Evolutionary conservation across 2,888 invertebrate species (phyloP).

Genomic region (Rhingia rostrata): DNA sequence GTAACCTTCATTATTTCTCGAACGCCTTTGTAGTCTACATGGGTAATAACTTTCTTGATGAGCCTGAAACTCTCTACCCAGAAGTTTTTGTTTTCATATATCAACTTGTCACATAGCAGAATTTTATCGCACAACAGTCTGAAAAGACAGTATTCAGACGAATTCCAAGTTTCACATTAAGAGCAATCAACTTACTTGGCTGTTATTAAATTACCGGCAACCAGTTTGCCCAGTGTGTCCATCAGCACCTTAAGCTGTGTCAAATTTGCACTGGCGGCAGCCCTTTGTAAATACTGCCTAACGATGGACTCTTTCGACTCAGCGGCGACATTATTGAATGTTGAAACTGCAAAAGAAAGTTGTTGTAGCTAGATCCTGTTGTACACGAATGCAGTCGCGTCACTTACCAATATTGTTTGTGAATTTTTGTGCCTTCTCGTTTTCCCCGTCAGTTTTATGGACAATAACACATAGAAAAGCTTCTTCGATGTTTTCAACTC

Average conservation of each 20-base stretch:
- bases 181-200: conserved; percentile 85
- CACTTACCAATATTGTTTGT: conserved; percentile 86
- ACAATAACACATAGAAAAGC: conserved; percentile 95
- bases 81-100: conserved; percentile 91
- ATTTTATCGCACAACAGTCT: conserved; percentile 94
- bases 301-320: conserved; percentile 91
- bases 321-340: conserved; percentile 87
- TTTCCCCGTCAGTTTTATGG: conserved; percentile 88
- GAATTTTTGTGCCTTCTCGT: conserved; percentile 87
- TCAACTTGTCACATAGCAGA: conserved; percentile 91
- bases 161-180: not conserved
- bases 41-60: conserved; percentile 92
- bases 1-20: conserved; percentile 94
- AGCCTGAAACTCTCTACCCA: conserved; percentile 95
- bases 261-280: conserved; percentile 89
- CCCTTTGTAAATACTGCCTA: conserved; percentile 89
- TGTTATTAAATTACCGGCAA: conserved; percentile 88
- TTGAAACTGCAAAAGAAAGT: conserved; percentile 82
- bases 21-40: conserved; percentile 97
- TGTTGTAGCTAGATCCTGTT: not conserved
- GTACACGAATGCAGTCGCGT: not conserved
- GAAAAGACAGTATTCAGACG: no score
- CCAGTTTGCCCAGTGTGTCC: conserved; percentile 89
- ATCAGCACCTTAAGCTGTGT: conserved; percentile 90
- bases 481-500: conserved; percentile 93